Evolutionary conservation across 2,113 vertebrate species (phyloP).

Genomic region (Siniperca knerii): DNA sequence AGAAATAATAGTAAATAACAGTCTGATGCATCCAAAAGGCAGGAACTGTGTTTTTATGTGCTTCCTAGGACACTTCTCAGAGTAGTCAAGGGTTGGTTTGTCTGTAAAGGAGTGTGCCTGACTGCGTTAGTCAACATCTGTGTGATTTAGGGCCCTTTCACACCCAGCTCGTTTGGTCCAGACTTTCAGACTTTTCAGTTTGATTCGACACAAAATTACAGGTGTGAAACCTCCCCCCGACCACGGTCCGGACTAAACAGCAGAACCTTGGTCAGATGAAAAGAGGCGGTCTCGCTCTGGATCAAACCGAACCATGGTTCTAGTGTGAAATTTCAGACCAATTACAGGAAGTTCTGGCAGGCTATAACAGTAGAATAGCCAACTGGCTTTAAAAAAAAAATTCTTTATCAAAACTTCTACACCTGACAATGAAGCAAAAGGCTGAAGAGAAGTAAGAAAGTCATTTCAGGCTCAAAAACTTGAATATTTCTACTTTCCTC

Average conservation of each 20-base stretch:
- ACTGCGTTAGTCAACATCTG: constrained; percentile 10
- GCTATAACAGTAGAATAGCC: not conserved
- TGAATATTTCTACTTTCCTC: not conserved
- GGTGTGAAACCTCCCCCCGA: no score
- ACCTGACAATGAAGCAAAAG: not conserved
- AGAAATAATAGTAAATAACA: constrained; percentile 9
- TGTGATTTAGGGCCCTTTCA: not conserved
- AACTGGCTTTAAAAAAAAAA: not conserved
- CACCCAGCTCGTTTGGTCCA: no score
- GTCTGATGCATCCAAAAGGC: constrained; percentile 21
- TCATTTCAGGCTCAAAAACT: not conserved
- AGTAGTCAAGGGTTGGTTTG: constrained; percentile 1
- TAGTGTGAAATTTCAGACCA: no score
- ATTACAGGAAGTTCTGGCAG: no score
- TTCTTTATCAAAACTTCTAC: not conserved
- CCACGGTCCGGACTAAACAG: no score
- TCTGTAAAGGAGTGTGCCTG: constrained; percentile 1
- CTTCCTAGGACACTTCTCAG: not conserved
- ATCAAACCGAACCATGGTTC: no score
- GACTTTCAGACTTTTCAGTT: no score
- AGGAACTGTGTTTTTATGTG: constrained; percentile 14
- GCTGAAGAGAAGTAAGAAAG: not conserved
- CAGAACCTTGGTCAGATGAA: no score
- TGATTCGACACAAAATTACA: no score
- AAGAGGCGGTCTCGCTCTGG: no score